Conservation (phyloP, 2,113 vertebrate species). For the Boulengeromyrus knoepffleri region DNA sequence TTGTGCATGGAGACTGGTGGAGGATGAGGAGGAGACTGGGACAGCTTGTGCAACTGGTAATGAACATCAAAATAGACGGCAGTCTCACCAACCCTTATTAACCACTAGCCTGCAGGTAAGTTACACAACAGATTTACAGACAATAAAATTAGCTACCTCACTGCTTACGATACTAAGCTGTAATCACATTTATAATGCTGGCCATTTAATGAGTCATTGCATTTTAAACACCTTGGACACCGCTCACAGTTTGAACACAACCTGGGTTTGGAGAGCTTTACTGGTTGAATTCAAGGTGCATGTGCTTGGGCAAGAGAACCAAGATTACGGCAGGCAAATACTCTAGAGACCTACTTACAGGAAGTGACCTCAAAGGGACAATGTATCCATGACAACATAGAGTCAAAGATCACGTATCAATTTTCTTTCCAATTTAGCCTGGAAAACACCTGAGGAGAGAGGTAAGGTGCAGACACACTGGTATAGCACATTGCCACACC, state of each 20-base stretch:
- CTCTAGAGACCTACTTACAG: background rate
- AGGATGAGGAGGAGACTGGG: background rate
- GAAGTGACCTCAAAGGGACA: background rate
- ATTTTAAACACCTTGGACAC: background rate
- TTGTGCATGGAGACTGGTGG: background rate
- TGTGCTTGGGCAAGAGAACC: background rate
- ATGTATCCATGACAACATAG: background rate
- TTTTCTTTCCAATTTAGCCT: background rate
- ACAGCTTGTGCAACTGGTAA: background rate
- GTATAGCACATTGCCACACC: too few species aligned
- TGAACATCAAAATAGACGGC: background rate
- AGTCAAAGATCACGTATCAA: background rate
- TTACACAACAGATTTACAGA: background rate
- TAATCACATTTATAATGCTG: background rate
- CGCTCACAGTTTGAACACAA: background rate
- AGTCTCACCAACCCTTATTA: background rate
- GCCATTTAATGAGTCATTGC: background rate
- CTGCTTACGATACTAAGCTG: background rate
- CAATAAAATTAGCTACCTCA: background rate
- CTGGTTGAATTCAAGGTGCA: background rate
- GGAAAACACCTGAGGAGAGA: background rate
- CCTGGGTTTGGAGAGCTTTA: background rate
- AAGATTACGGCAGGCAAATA: background rate
- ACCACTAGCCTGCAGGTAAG: background rate
- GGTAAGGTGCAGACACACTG: too few species aligned